A percentile compares a stretch with the other conserved stretches of the same genome.
These are phyloP conservation scores for Catostylus mosaicus DNA, from an alignment of 30 jellyfish, hydroid and myxozoan genomes.

Conservation along the genomic window DNA sequence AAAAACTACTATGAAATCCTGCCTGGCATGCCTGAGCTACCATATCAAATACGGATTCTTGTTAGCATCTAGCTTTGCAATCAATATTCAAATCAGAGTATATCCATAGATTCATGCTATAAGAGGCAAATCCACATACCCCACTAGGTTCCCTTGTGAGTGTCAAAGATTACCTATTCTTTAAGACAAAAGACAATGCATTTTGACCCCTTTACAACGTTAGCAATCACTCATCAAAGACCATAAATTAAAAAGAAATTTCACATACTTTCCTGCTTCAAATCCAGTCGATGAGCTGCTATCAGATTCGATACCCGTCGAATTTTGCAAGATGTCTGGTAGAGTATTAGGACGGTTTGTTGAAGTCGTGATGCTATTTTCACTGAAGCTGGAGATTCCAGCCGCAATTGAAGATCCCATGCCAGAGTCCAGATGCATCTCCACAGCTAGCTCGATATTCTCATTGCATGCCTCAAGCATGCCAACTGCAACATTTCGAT, in stretches of 20 bases:
- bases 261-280: conserved; percentile 24
- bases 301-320: conserved; percentile 42
- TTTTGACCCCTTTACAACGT: no score
- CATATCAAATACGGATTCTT: no score
- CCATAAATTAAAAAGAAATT: background rate
- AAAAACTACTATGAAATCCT: no score
- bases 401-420: conserved; percentile 13
- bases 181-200: no score
- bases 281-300: conserved; percentile 38
- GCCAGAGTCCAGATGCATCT: conserved; percentile 90
- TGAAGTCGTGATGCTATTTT: background rate
- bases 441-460: conserved; percentile 78
- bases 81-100: no score
- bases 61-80: no score
- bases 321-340: conserved; percentile 56
- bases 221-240: no score
- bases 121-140: no score
- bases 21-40: no score
- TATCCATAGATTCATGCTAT: no score
- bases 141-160: no score
- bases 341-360: conserved; percentile 27
- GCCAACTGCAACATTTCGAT: conserved; percentile 72
- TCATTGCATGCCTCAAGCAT: conserved; percentile 88
- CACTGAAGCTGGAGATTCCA: conserved; percentile 15
- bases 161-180: no score